phyloP scores from a whole-genome alignment of 2,797 vertebrate species.

The Rhincodon typus region DNA sequence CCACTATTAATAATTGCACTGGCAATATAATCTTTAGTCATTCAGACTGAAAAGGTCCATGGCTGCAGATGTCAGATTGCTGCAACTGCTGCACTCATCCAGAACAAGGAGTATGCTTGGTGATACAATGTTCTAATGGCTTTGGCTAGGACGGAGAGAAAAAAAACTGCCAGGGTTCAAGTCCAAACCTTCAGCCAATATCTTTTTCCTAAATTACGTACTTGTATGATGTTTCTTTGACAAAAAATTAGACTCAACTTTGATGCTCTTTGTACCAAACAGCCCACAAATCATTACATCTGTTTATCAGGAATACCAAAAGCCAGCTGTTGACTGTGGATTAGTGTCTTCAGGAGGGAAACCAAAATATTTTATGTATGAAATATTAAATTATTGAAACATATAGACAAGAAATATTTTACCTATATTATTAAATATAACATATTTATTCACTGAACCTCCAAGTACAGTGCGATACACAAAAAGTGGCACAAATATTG shows the following conservation, averaged over 20 bases:
- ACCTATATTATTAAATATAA: neutral
- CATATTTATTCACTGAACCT: neutral
- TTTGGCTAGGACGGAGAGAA: neutral
- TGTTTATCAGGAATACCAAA: neutral
- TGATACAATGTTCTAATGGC: neutral
- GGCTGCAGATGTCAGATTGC: no score
- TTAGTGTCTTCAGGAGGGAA: neutral
- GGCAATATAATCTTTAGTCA: neutral
- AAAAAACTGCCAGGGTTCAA: no score
- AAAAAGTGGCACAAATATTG: neutral
- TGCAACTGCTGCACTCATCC: neutral
- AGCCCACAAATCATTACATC: neutral
- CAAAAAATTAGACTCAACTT: neutral
- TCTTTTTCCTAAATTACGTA: neutral
- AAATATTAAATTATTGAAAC: slow-evolving; percentile 10
- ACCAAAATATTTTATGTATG: neutral
- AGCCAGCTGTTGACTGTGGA: neutral
- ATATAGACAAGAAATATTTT: slow-evolving; percentile 9
- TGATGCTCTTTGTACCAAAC: neutral
- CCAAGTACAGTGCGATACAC: neutral
- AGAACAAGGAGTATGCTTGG: neutral
- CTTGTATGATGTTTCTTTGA: neutral
- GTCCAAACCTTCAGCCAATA: neutral
- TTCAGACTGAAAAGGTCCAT: neutral
- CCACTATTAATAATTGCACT: neutral